These are phyloP conservation scores for Manis crassicaudata DNA, from an alignment of 2,797 vertebrate genomes.

Conservation along the genomic window DNA sequence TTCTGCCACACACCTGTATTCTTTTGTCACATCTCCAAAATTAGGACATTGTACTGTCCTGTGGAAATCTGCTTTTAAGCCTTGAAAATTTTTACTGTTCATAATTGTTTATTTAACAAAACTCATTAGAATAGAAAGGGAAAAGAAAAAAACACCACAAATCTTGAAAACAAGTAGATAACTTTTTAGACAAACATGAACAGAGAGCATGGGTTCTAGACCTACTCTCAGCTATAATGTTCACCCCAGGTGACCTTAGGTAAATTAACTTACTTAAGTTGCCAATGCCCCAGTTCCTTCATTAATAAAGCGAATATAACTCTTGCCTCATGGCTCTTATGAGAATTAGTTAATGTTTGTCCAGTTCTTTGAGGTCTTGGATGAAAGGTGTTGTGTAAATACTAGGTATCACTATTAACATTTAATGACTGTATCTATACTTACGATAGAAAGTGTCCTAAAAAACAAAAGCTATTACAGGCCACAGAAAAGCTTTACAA, in stretches of 20 bases:
- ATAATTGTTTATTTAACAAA: neutral
- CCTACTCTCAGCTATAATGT: neutral
- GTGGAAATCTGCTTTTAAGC: constrained; percentile 27
- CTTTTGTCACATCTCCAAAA: neutral
- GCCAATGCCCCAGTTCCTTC: constrained; percentile 51
- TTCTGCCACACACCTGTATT: neutral
- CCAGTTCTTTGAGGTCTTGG: constrained; percentile 77
- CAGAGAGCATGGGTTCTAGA: neutral
- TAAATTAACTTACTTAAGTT: constrained; percentile 43
- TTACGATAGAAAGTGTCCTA: constrained; percentile 62
- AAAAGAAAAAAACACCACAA: neutral
- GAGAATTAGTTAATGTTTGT: constrained; percentile 76
- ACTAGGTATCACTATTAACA: constrained; percentile 72
- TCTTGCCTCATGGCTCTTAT: constrained; percentile 67
- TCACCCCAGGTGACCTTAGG: constrained; percentile 1
- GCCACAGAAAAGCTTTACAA: constrained; percentile 66
- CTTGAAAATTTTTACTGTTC: neutral
- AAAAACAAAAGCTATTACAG: constrained; percentile 69
- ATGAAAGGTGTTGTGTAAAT: constrained; percentile 78
- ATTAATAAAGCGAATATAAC: constrained; percentile 58
- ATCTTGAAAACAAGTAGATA: constrained; percentile 6
- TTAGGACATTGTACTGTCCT: neutral
- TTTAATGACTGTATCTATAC: constrained; percentile 74
- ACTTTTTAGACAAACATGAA: constrained; percentile 14
- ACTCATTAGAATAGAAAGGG: neutral